These are phyloP conservation scores for Idaea straminata DNA, from an alignment of 2,888 invertebrate genomes.

Conservation along the genomic window DNA sequence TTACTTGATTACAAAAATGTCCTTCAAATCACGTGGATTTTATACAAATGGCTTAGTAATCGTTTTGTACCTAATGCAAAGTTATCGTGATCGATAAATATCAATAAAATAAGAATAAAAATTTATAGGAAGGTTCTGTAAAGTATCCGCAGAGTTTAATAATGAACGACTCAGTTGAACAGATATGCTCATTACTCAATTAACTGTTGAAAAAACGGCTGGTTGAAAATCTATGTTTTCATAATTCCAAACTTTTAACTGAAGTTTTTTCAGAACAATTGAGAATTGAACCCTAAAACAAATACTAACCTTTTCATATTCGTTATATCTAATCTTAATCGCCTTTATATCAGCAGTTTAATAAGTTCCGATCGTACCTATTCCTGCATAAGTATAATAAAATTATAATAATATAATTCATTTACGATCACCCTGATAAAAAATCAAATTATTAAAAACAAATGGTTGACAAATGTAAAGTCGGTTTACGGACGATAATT, in stretches of 20 bases:
- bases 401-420: conserved; percentile 11
- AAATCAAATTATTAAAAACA: too few relatives aligned
- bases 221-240: too few relatives aligned
- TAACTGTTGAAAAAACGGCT: too few relatives aligned
- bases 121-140: not conserved
- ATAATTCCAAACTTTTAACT: too few relatives aligned
- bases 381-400: conserved; percentile 7
- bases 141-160: not conserved
- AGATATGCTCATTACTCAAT: too few relatives aligned
- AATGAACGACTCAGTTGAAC: too few relatives aligned
- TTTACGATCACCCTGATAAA: too few relatives aligned
- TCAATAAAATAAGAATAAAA: too few relatives aligned
- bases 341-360: not conserved
- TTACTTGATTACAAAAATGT: not conserved
- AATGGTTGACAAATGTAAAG: too few relatives aligned
- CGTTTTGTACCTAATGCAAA: not conserved
- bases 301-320: not conserved
- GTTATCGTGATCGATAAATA: not conserved
- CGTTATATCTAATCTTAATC: not conserved
- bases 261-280: too few relatives aligned
- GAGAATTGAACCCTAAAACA: not conserved
- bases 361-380: not conserved
- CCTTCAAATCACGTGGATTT: not conserved
- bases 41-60: not conserved
- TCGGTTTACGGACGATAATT: too few relatives aligned